Percentiles rank a stretch among this genome's conserved stretches.
Evolutionary conservation across 2,888 invertebrate genomes (phyloP).

Genomic region (Eurytoma adleriae): DNA sequence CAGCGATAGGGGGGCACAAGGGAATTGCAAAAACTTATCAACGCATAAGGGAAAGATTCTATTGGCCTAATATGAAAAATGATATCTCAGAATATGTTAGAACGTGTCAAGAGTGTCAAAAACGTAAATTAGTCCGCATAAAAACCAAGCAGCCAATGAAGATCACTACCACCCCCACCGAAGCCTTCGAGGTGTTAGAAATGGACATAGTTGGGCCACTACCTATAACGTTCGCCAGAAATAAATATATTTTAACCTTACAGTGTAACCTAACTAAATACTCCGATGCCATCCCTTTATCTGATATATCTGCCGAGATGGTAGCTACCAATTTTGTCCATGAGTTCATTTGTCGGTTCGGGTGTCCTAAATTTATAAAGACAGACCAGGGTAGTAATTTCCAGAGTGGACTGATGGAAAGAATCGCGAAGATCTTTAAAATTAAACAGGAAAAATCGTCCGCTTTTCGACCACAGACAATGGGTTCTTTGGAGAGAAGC

Average conservation of each 20-base stretch:
- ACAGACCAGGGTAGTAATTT: neutral
- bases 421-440: neutral
- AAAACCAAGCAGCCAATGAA: constrained; percentile 13
- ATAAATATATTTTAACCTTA: constrained; percentile 11
- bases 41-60: constrained; percentile 2
- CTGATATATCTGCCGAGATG: neutral
- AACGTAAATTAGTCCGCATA: constrained; percentile 9
- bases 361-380: neutral
- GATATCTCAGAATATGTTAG: constrained; percentile 10
- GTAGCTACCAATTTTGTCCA: neutral
- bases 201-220: neutral
- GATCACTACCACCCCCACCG: neutral
- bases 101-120: constrained; percentile 29
- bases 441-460: neutral
- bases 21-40: constrained; percentile 9
- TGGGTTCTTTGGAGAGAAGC: constrained; percentile 10
- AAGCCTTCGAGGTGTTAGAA: neutral
- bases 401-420: neutral
- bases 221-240: neutral
- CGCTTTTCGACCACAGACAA: constrained; percentile 7
- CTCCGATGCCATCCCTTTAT: neutral
- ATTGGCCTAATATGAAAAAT: neutral
- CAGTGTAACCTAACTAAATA: constrained; percentile 21
- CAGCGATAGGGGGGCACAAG: neutral
- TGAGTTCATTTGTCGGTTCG: neutral